Evolutionary conservation across 2,113 vertebrate species (phyloP).

Genomic region (Ageneiosus marmoratus): DNA sequence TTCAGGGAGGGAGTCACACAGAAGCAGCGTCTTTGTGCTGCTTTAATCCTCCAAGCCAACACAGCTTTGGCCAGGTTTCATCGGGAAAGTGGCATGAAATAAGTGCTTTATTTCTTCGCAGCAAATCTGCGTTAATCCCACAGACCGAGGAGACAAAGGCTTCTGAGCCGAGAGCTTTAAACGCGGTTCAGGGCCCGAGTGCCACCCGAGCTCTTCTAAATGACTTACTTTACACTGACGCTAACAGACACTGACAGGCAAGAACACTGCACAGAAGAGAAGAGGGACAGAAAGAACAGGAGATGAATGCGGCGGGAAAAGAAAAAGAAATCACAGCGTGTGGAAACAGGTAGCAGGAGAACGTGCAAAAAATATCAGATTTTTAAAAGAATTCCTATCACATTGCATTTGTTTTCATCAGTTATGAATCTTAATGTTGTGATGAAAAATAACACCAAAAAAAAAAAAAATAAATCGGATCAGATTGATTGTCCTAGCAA

Average conservation of each 20-base stretch:
- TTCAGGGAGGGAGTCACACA: constrained; percentile 68
- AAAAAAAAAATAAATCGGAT: no score
- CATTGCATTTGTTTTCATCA: no score
- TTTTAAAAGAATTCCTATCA: background rate
- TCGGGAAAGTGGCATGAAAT: constrained; percentile 84
- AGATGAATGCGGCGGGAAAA: constrained; percentile 36
- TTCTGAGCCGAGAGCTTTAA: constrained; percentile 78
- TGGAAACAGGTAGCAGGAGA: constrained; percentile 55
- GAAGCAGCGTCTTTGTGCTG: constrained; percentile 78
- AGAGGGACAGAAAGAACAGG: constrained; percentile 43
- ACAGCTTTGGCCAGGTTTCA: constrained; percentile 83
- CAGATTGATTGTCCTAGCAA: no score
- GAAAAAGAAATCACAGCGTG: constrained; percentile 67
- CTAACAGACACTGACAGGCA: constrained; percentile 84
- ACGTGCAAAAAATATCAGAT: background rate
- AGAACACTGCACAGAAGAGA: constrained; percentile 69
- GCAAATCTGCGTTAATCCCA: constrained; percentile 82
- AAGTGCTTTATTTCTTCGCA: constrained; percentile 79
- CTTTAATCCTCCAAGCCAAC: constrained; percentile 81
- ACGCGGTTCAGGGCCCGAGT: constrained; percentile 74
- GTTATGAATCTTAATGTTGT: background rate
- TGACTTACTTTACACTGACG: constrained; percentile 82
- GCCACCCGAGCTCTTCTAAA: constrained; percentile 79
- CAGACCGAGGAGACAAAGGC: constrained; percentile 78
- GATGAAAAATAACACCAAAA: background rate